Conservation (phyloP, 2,113 vertebrate species). For the Sapayoa aenigma region DNA sequence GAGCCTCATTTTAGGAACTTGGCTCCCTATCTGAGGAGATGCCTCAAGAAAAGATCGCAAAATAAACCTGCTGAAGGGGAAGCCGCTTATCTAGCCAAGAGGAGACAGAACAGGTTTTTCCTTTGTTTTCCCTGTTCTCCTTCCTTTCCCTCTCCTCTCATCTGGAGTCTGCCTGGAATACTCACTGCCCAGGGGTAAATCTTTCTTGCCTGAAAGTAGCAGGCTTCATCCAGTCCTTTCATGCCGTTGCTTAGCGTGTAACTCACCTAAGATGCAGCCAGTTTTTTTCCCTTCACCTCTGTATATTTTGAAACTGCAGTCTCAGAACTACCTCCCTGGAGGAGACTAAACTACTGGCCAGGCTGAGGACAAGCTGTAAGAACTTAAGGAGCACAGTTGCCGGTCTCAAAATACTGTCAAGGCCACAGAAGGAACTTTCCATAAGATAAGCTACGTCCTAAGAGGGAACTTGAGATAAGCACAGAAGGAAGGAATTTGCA, state of each 20-base stretch:
- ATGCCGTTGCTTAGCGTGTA: not conserved
- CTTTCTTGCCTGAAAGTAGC: not conserved
- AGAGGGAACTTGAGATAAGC: not conserved
- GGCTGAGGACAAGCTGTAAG: not conserved
- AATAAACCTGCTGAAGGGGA: not conserved
- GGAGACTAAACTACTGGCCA: not conserved
- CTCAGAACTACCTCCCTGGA: not conserved
- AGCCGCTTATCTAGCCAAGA: conserved; percentile 1
- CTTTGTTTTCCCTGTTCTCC: not conserved
- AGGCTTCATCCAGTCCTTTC: not conserved
- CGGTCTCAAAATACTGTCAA: not conserved
- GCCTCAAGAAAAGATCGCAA: conserved; percentile 25
- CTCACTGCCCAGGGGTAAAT: not conserved
- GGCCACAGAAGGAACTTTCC: not conserved
- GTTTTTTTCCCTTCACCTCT: not conserved
- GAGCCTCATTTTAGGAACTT: not conserved
- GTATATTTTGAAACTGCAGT: not conserved
- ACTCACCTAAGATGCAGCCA: not conserved
- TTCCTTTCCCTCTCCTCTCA: not conserved
- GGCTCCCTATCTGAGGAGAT: not conserved
- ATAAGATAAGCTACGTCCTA: not conserved
- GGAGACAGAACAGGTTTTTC: conserved; percentile 21
- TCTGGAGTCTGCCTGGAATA: not conserved
- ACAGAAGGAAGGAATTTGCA: not conserved
- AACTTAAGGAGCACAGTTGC: not conserved